phyloP scores from a whole-genome alignment of 92 coral and sea anemone genomes.

The Paramuricea clavata region DNA sequence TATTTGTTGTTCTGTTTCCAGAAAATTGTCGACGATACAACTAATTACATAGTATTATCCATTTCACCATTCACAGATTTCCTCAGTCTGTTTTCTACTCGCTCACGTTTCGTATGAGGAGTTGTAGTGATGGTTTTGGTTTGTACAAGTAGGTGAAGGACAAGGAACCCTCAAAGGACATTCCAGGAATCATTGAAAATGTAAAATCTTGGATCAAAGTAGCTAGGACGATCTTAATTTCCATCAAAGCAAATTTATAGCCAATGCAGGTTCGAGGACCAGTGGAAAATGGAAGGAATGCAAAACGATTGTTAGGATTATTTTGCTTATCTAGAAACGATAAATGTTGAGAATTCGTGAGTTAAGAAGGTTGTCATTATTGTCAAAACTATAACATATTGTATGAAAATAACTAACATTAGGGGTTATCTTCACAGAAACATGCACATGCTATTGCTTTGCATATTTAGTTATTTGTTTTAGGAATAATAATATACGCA shows the following conservation, averaged over 20 bases:
- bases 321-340: constrained; percentile 42
- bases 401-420: too few species aligned
- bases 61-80: too few species aligned
- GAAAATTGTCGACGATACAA: too few species aligned
- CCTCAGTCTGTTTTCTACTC: not conserved
- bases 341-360: not conserved
- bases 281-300: constrained; percentile 71
- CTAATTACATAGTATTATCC: too few species aligned
- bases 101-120: not conserved
- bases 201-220: constrained; percentile 60
- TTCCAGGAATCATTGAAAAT: constrained; percentile 70
- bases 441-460: too few species aligned
- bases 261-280: constrained; percentile 80
- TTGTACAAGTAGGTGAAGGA: not conserved
- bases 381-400: not conserved
- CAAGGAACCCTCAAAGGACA: not conserved
- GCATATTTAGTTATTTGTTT: not conserved
- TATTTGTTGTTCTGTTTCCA: too few species aligned
- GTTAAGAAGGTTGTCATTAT: too few species aligned
- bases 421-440: too few species aligned
- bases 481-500: not conserved
- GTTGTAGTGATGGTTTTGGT: constrained; percentile 9
- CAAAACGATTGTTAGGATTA: constrained; percentile 48
- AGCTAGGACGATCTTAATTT: constrained; percentile 71
- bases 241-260: constrained; percentile 71